Base-by-base conservation (phyloP, 2,888 invertebrate species). In the Coleophora flavipennella region DNA sequence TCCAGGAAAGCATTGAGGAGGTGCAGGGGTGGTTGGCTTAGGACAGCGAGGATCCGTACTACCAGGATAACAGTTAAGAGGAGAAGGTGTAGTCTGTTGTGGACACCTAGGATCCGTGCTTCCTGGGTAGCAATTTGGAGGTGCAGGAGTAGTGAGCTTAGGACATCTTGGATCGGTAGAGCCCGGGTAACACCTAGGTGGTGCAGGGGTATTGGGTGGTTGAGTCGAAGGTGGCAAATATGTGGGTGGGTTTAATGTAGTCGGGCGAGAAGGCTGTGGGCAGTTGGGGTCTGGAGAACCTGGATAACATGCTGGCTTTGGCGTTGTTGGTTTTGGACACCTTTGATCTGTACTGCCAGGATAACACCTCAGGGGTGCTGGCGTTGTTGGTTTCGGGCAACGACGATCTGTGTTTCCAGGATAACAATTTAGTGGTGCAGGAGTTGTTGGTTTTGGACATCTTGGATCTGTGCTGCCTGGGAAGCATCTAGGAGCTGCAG, bases 401-500 rank as follows among this genome's bases (percentile, higher is more conserved):
- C 69, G 48, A 0, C 54, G 62, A 50, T 59, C 75, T 48, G 45
- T 44, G 11, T 47, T 54, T 1, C 62, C 61, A 6, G 57, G 56
- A 33, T 41, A 59, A 6, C 50, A 48, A 13, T 41, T 46, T 8
- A 50, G 50, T 32, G 56, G 43, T 39, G 44, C 48, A 1, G 61
- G 62, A 31, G 77, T 51, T 41, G 58, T 46, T 45, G 73, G 59
- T 59, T 71, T 37, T 4, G 59, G 46, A 56, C 69, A 49, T 44
- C 70, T 28, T 35, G 67, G 62, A 39, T 77, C 74, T 1, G 43
- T 50, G 2, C 55, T 61, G 12, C 76, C 75, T 2, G 76, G 78
- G 53, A 58, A 73, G 40, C 75, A 73, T 29, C 48, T 49, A 3
- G 55, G 59, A 0, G 59, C 52, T 1, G 45, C 50, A 3, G 62